Percentiles rank a stretch among this genome's conserved stretches.
phyloP scores from a whole-genome alignment of 1,140 invertebrate species.

The Chelonus insularis region DNA sequence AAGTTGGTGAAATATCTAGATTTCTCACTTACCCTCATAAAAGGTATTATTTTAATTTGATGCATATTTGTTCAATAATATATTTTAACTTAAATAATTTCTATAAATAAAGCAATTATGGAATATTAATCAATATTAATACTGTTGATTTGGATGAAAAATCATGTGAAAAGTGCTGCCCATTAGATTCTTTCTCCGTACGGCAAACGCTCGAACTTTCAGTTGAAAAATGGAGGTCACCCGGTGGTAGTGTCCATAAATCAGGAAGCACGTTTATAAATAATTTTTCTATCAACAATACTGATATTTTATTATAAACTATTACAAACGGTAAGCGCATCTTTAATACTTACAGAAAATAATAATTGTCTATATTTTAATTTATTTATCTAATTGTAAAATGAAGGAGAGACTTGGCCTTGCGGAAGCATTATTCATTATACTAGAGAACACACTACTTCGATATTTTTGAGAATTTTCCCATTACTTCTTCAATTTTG shows the following conservation, averaged over 20 bases:
- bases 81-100: too few relatives aligned
- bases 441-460: too few relatives aligned
- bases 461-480: too few relatives aligned
- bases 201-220: slow-evolving; percentile 30
- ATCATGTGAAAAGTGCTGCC: slow-evolving; percentile 17
- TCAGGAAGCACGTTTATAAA: slow-evolving; percentile 21
- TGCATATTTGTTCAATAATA: too few relatives aligned
- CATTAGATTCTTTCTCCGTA: slow-evolving; percentile 19
- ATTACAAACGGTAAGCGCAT: slow-evolving; percentile 27
- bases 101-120: too few relatives aligned
- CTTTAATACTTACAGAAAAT: not conserved
- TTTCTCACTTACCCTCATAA: too few relatives aligned
- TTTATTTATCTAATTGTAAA: slow-evolving; percentile 11
- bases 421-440: not conserved
- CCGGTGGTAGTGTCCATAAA: slow-evolving; percentile 28
- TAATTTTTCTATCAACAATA: slow-evolving; percentile 20
- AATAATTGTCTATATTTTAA: not conserved
- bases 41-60: too few relatives aligned
- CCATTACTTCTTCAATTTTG: not conserved
- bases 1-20: too few relatives aligned
- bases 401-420: slow-evolving; percentile 31
- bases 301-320: not conserved
- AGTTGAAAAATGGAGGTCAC: slow-evolving; percentile 35
- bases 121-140: too few relatives aligned
- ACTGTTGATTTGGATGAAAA: too few relatives aligned